Evolutionary conservation across 2,113 vertebrate genomes (phyloP).

Genomic region (human (Homo sapiens)): DNA sequence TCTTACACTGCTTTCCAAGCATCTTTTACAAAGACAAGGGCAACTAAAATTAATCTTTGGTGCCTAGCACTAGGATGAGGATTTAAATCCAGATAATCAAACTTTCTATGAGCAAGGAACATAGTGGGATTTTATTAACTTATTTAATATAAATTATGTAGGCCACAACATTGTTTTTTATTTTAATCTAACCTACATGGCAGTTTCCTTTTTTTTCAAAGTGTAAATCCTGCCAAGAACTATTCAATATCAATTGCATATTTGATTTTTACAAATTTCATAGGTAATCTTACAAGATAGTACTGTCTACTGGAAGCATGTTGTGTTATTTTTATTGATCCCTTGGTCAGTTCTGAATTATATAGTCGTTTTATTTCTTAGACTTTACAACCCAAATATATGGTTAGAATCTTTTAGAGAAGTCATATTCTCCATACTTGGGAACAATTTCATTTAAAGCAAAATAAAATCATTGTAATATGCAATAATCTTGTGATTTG

Average conservation of each 20-base stretch:
- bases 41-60: background rate
- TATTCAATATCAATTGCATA: background rate
- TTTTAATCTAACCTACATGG: background rate
- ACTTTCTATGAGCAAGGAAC: background rate
- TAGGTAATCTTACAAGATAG: background rate
- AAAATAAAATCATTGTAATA: conserved; percentile 40
- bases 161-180: background rate
- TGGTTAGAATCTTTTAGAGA: background rate
- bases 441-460: conserved; percentile 30
- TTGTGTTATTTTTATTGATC: conserved; percentile 10
- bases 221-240: conserved; percentile 3
- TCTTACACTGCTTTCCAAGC: background rate
- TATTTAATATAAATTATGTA: background rate
- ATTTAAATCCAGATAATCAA: background rate
- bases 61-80: background rate
- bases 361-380: background rate
- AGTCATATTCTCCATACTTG: background rate
- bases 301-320: background rate
- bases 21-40: background rate
- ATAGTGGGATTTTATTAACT: background rate
- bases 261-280: conserved; percentile 8
- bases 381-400: background rate
- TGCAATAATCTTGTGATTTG: background rate
- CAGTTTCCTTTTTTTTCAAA: background rate
- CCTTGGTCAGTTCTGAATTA: background rate